phyloP scores from a whole-genome alignment of 2,797 vertebrate species.

The Crax fasciolata region DNA sequence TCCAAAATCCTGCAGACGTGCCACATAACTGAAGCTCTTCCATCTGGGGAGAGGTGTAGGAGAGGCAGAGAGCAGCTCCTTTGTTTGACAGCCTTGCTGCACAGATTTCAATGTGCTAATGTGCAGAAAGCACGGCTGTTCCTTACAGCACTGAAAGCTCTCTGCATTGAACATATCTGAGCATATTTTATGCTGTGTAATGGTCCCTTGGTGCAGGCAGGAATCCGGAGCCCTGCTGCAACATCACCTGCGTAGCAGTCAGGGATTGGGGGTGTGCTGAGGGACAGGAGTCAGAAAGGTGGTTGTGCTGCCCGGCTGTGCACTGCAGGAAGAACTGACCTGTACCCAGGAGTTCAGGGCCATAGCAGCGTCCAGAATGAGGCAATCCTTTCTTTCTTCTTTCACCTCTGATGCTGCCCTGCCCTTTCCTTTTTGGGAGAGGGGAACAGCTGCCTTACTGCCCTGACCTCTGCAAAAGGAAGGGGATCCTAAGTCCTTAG shows the following conservation, averaged over 20 bases:
- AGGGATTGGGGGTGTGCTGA: rapidly evolving
- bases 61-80: conserved; percentile 43
- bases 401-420: background rate
- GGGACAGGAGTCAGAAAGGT: background rate
- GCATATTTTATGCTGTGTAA: background rate
- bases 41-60: background rate
- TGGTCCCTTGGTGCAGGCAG: rapidly evolving
- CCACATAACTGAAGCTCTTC: background rate
- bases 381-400: background rate
- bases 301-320: background rate
- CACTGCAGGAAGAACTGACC: background rate
- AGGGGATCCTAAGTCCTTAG: background rate
- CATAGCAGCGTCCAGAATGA: background rate
- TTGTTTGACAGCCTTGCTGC: conserved; percentile 4
- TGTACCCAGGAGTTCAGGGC: background rate
- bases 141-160: background rate
- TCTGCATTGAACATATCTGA: background rate
- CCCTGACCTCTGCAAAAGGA: background rate
- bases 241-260: rapidly evolving
- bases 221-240: background rate
- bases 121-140: conserved; percentile 23
- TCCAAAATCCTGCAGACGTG: background rate
- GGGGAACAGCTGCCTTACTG: background rate
- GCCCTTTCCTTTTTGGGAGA: background rate
- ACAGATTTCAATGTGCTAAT: background rate